These are phyloP conservation scores for Vulpes lagopus DNA, from an alignment of 2,113 vertebrate species.

Conservation along the genomic window DNA sequence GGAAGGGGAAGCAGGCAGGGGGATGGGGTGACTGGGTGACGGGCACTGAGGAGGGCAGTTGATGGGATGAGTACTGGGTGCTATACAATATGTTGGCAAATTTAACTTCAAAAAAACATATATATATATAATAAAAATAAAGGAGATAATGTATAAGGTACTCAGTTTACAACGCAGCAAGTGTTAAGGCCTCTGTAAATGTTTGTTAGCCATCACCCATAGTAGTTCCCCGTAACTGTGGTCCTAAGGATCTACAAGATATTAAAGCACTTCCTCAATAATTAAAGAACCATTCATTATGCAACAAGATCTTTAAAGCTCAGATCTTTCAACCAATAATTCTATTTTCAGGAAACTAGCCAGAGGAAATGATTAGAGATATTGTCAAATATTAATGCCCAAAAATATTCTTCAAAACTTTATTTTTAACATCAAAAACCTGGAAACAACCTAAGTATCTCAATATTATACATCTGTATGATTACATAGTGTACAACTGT, in stretches of 20 bases:
- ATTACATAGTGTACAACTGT: neutral
- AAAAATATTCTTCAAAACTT: conserved; percentile 24
- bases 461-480: neutral
- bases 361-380: conserved; percentile 24
- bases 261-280: conserved; percentile 46
- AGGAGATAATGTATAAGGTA: neutral
- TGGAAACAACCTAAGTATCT: neutral
- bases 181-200: neutral
- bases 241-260: neutral
- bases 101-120: too few relatives aligned
- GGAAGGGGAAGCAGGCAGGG: too few relatives aligned
- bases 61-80: too few relatives aligned
- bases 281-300: conserved; percentile 56
- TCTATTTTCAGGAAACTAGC: conserved; percentile 24
- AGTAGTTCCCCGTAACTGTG: neutral
- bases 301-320: conserved; percentile 47
- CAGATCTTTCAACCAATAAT: conserved; percentile 31
- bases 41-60: too few relatives aligned
- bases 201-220: neutral
- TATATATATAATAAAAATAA: neutral
- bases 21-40: too few relatives aligned
- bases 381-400: conserved; percentile 21
- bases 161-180: too few relatives aligned
- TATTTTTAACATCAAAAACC: conserved; percentile 54
- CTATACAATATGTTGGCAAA: too few relatives aligned